Percentiles rank a stretch among this genome's conserved stretches.
These are phyloP conservation scores for Nothocercus nigrocapillus DNA, from an alignment of 2,113 vertebrate genomes.

Conservation along the genomic window DNA sequence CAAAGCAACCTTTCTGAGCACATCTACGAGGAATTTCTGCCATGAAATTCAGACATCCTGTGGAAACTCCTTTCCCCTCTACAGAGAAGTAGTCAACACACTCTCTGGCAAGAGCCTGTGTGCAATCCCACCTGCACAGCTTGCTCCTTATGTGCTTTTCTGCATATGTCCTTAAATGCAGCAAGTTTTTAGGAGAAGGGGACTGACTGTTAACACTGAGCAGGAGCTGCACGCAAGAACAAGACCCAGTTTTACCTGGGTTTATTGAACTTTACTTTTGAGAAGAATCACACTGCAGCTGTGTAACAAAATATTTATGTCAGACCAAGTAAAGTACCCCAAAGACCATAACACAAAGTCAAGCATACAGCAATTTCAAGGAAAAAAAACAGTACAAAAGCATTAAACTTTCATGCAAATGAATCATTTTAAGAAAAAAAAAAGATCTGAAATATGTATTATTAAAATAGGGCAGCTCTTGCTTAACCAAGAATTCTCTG, in stretches of 20 bases:
- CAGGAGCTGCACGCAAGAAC: not conserved
- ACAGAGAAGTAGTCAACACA: conserved; percentile 4
- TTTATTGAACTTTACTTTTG: not conserved
- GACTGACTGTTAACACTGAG: not conserved
- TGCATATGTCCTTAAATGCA: conserved; percentile 45
- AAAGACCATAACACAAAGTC: not conserved
- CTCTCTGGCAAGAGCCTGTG: conserved; percentile 51
- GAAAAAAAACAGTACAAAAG: not conserved
- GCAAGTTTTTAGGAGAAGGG: conserved; percentile 16
- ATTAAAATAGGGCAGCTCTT: not conserved
- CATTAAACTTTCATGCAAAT: not conserved
- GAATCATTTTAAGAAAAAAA: not conserved
- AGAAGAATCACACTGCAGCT: not conserved
- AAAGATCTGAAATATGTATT: not conserved
- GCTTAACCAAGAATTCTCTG: not conserved
- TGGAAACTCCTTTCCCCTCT: conserved; percentile 54
- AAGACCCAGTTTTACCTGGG: not conserved
- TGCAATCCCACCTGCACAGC: conserved; percentile 12
- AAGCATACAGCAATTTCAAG: not conserved
- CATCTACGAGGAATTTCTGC: conserved; percentile 32
- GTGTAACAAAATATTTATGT: not conserved
- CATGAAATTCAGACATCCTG: conserved; percentile 50
- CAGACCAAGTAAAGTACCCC: not conserved
- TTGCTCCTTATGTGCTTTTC: conserved; percentile 8
- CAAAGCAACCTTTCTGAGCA: conserved; percentile 51